Base-by-base conservation (phyloP, 1,140 invertebrate species). In the Phocides pigmalion region DNA sequence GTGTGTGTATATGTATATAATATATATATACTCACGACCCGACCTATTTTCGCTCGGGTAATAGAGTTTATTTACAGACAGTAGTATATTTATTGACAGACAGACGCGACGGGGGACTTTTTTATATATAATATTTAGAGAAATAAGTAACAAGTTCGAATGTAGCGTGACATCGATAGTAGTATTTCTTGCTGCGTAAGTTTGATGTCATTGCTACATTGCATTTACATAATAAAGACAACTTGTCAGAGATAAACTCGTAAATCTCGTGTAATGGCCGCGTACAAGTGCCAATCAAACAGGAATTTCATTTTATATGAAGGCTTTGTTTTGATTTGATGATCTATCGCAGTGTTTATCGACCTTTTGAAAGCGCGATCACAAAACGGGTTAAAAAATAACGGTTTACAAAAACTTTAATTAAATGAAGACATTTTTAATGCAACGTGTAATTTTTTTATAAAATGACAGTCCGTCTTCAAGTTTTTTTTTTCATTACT, bases 171-270 rank as follows among this genome's bases (percentile, higher is more conserved):
- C 42, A 46, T 46, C 42, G 16, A n/a, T 17, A 19, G 16, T 15
- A 17, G 11, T 46, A 46, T 0, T 12, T 39, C n/a, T 46, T 5
- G 16, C 17, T 9, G 20, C 15, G 42, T 8, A 20, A 17, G 42
- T 20, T 46, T 8, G 2, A 46, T 19, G 42, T 46, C 19, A 46
- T 46, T 46, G 42, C 17, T 46, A 19, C 42, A 46, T 46, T 46
- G 20, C 17, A 46, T 46, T 46, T 46, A 20, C 42, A 46, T 46
- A 46, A 46, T 46, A 46, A 46, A 46, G 42, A 46, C 42, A 46
- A 4, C 42, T 9, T 46, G 16, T 16, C 42, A 12, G 16, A 46
- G 42, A 46, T 46, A 46, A 46, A 14, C 42, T 46, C 42, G 42
- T 46, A 46, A 46, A 46, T 46, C 42, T 46, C 17, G 8, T 20